Percentiles rank a stretch among this genome's conserved stretches.
phyloP scores from a whole-genome alignment of 2,797 vertebrate species.

The Prionace glauca region DNA sequence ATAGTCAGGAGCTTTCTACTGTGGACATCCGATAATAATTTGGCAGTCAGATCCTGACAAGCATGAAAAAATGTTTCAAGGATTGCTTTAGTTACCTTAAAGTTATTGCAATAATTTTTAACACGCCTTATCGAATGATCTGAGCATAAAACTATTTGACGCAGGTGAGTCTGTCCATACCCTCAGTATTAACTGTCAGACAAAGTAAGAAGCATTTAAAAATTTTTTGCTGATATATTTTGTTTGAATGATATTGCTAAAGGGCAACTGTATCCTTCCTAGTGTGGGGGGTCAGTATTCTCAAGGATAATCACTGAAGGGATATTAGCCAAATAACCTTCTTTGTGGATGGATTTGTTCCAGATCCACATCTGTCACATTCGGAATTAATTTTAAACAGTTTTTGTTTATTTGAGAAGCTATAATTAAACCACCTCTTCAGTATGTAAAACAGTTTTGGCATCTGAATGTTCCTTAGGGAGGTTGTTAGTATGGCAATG shows the following conservation, averaged over 20 bases:
- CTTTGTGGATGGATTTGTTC: not conserved
- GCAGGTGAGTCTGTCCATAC: not conserved
- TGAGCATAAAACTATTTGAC: not conserved
- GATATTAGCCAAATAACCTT: not conserved
- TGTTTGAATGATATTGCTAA: not conserved
- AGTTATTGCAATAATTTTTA: not conserved
- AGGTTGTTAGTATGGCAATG: not conserved
- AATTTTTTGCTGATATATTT: not conserved
- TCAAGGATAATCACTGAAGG: not conserved
- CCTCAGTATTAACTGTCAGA: not conserved
- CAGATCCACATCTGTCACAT: not conserved
- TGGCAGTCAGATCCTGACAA: not conserved
- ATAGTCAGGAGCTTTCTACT: not conserved
- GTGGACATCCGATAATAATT: not conserved
- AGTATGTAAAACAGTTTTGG: not conserved
- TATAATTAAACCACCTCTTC: slow-evolving; percentile 11
- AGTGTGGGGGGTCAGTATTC: not conserved
- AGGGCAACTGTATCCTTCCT: not conserved
- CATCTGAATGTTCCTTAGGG: not conserved
- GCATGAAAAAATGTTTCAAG: not conserved
- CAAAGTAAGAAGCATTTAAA: not conserved
- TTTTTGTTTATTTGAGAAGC: not conserved
- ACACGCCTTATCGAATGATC: not conserved
- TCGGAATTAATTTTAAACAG: not conserved
- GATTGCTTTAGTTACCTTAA: not conserved